Conservation (phyloP, 2,113 vertebrate genomes). For the Picathartes gymnocephalus region DNA sequence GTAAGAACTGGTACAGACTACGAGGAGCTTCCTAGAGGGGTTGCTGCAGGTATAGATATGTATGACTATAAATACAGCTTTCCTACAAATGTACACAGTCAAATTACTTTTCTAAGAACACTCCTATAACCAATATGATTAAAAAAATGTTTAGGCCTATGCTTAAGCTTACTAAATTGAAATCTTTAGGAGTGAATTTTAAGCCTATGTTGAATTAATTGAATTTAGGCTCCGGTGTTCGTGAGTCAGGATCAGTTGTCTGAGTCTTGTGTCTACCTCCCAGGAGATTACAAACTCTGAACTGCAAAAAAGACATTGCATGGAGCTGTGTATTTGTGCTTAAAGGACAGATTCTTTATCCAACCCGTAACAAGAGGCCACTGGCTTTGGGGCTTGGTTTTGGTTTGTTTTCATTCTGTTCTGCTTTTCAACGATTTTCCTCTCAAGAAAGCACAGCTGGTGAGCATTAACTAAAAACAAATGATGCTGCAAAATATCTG, state of each 20-base stretch:
- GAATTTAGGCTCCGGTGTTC: neutral
- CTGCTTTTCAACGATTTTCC: neutral
- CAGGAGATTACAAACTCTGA: neutral
- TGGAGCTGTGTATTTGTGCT: neutral
- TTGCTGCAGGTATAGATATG: accelerated
- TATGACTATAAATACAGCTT: neutral
- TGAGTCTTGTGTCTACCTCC: neutral
- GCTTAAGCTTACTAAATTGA: neutral
- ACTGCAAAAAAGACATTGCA: neutral
- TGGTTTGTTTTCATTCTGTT: constrained; percentile 8
- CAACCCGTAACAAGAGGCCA: neutral
- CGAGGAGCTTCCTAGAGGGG: neutral
- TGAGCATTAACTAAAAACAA: constrained; percentile 5
- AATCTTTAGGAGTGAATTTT: neutral
- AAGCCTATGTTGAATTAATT: neutral
- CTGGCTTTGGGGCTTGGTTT: neutral
- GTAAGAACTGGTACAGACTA: neutral
- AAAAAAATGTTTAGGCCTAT: neutral
- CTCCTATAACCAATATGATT: neutral
- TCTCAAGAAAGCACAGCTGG: constrained; percentile 13
- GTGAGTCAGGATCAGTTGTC: neutral
- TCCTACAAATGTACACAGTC: neutral
- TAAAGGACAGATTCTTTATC: neutral
- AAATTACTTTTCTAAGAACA: neutral
- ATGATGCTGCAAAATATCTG: constrained; percentile 4